Conservation (phyloP, 2,888 invertebrate species). For the Cactoblastis cactorum region DNA sequence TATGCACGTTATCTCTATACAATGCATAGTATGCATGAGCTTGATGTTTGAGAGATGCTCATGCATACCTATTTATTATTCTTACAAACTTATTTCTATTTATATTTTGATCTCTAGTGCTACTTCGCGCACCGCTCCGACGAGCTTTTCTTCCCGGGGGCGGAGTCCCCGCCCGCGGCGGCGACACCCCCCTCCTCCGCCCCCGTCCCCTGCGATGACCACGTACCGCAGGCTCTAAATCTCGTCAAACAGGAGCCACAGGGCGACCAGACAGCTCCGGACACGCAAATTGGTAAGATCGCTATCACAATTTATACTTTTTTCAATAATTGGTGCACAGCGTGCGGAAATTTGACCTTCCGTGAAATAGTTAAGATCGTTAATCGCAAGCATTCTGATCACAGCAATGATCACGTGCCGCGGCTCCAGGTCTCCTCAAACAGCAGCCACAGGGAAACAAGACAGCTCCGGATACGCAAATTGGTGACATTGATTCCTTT, state of each 20-base stretch:
- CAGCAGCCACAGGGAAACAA: conserved; percentile 32
- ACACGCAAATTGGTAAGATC: conserved; percentile 18
- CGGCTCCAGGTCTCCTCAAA: conserved; percentile 22
- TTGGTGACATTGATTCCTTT: background rate
- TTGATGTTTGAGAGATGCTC: too few relatives aligned
- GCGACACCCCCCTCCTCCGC: conserved; percentile 14
- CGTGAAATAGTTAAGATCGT: too few relatives aligned
- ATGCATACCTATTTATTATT: too few relatives aligned
- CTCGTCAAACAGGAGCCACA: background rate
- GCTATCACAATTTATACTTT: too few relatives aligned
- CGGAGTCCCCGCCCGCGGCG: conserved; percentile 32
- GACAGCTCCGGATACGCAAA: conserved; percentile 34
- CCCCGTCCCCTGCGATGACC: conserved; percentile 26
- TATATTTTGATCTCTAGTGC: too few relatives aligned
- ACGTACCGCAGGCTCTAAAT: conserved; percentile 36
- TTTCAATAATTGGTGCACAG: background rate
- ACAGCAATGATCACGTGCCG: conserved; percentile 36
- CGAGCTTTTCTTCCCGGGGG: conserved; percentile 81
- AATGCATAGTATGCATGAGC: too few relatives aligned
- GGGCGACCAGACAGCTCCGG: conserved; percentile 45
- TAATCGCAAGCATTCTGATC: too few relatives aligned
- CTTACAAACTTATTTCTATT: too few relatives aligned
- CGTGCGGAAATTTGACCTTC: background rate
- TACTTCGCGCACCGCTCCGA: conserved; percentile 89
- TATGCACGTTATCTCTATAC: too few relatives aligned